Evolutionary conservation across 2,113 vertebrate species (phyloP), one percentile per base, ranked within the genome.

Genomic region (Beaufortia kweichowensis): DNA sequence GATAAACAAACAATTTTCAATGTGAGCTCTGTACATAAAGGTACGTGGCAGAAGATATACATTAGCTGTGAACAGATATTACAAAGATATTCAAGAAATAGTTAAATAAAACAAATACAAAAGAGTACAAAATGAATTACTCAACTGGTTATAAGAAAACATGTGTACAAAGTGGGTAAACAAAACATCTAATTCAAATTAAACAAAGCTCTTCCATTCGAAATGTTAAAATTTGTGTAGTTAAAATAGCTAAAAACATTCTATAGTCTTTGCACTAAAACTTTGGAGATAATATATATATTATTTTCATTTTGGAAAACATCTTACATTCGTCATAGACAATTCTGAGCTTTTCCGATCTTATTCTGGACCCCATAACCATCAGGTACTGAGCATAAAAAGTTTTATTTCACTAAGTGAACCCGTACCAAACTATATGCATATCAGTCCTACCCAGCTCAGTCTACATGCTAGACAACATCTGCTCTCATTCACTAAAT

Each of bases 61-160:
- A 57, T n/a, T 68, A 77, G 75, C 81, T 74, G 88, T 89, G 87
- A 87, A 85, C 79, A 86, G 86, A 84, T 79, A 59, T 77, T 81
- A 87, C 87, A 88, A 84, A 66, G 83, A 87, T 92, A 91, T 91
- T 90, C 64, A 87, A 90, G n/a, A 90, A 79, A 85, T 75, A 84
- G 84, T 87, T 90, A 89, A 90, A 91, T 90, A 88, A 91, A 91
- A 86, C 89, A 82, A 80, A 84, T 84, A 83, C 60, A 76, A 86
- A 86, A 84, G 78, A 85, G 88, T 90, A 88, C 86, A 90, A 90
- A 86, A 90, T 80, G 70, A 80, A 83, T 57, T 84, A 59, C 82
- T 87, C 85, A 90, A 76, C 53, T 64, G 35, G 86, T 83, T 70
- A 87, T 89, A 87, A 79, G 79, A 84, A 85, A 82, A 77, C 31